Percentiles rank a stretch among this genome's conserved stretches.
Evolutionary conservation across 1,140 invertebrate genomes (phyloP).

Genomic region (Polypedilum vanderplanki): DNA sequence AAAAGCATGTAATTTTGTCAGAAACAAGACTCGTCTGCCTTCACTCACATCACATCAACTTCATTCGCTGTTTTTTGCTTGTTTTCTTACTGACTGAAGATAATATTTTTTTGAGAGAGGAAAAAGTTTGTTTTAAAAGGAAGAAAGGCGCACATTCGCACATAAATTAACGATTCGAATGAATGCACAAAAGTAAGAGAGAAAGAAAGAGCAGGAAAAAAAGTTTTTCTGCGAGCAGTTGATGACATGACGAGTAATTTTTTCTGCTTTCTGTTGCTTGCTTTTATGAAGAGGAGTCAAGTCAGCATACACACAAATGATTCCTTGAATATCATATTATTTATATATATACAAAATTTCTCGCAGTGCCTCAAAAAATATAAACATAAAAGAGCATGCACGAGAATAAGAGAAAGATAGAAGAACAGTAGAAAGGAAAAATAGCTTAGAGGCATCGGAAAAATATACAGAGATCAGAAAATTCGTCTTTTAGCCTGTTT

Average conservation of each 20-base stretch:
- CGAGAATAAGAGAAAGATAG: conserved; percentile 3
- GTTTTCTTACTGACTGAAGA: too few relatives aligned
- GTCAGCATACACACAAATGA: too few relatives aligned
- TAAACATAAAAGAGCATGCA: conserved; percentile 11
- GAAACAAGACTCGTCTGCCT: conserved; percentile 16
- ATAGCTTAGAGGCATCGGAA: not conserved
- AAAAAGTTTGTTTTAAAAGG: not conserved
- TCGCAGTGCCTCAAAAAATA: not conserved
- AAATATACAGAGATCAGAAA: not conserved
- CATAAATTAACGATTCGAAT: conserved; percentile 12
- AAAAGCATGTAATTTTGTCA: conserved; percentile 19
- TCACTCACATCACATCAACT: too few relatives aligned
- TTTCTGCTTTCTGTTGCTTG: too few relatives aligned
- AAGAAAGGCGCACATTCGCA: conserved; percentile 6
- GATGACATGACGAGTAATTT: too few relatives aligned
- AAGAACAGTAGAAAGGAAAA: conserved; percentile 2
- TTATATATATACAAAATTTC: not conserved
- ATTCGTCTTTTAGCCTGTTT: too few relatives aligned
- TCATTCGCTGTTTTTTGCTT: too few relatives aligned
- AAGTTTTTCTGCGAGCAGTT: too few relatives aligned
- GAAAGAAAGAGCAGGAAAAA: too few relatives aligned
- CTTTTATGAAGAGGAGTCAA: too few relatives aligned
- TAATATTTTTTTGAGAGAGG: not conserved
- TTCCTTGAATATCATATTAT: too few relatives aligned
- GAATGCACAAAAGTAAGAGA: not conserved